Base-by-base conservation (phyloP, 2,888 invertebrate genomes). In the Mamestra brassicae region DNA sequence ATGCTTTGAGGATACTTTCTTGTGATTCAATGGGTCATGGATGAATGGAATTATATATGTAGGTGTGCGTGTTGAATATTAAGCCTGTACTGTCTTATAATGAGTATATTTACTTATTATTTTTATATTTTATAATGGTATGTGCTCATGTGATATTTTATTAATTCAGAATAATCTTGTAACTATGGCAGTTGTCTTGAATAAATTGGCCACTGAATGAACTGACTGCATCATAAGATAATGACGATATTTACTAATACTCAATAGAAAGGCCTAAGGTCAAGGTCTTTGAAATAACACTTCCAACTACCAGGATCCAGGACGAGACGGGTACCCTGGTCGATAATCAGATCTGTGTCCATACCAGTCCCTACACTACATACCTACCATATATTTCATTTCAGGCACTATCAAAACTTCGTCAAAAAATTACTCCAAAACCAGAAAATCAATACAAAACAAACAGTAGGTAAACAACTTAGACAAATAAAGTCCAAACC, bases 1-100 rank as follows among this genome's bases (percentile, higher is more conserved):
- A 77, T 78, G 52, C 63, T 81, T 81, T 50, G 64, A 17, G 70
- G 62, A 77, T 80, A 81, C 61, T 80, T 80, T 81, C 70, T 73
- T 68, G 38, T 61, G 38, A 45, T 81, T 78, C 79, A 78, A 72
- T 82, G 57, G 69, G 45, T 58, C 63, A 64, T 63, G 38, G 71
- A 42, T 61, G 52, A 58, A 11, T 47, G 60, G n/a, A 50, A 3
- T 10, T 54, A 15, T 13, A 17, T 26, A 15, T 13, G n/a, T 26
- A 13, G 1, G 63, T 60, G 63, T 42, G 34, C 6, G 5, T 60
- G 36, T 60, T 57, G 17, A 1, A 38, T 71, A 6, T 11, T 50
- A 52, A n/a, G 10, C 5, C 3, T 34, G 42, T 76, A 54, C n/a
- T 54, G 42, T 36, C 42, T n/a, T 11, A 1, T 42, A n/a, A 42